These are phyloP conservation scores for Lagocephalus sceleratus DNA, from an alignment of 2,797 vertebrate species.

Conservation along the genomic window DNA sequence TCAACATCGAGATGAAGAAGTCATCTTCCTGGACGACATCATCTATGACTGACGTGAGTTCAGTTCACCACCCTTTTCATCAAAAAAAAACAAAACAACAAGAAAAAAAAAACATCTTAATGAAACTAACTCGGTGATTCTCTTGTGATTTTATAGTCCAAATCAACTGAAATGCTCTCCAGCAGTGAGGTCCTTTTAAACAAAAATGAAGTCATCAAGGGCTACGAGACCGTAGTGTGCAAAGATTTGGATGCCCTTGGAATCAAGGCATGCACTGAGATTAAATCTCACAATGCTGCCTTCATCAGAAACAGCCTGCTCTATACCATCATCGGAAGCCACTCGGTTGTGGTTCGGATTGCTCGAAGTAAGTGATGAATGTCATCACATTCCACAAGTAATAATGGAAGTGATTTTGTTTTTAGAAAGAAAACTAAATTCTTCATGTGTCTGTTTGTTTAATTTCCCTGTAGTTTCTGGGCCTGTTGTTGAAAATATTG, in stretches of 20 bases:
- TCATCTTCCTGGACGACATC: slow-evolving; percentile 31
- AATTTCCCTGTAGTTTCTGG: slow-evolving; percentile 62
- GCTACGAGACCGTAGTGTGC: slow-evolving; percentile 64
- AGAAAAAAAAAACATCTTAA: neutral
- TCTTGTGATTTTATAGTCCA: slow-evolving; percentile 66
- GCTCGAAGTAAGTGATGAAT: slow-evolving; percentile 69
- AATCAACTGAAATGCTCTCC: slow-evolving; percentile 64
- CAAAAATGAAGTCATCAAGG: slow-evolving; percentile 17
- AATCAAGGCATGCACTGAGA: slow-evolving; percentile 73
- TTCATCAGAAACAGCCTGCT: slow-evolving; percentile 63
- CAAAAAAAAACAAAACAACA: no score
- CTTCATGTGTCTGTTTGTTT: slow-evolving; percentile 4
- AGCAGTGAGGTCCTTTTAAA: slow-evolving; percentile 21
- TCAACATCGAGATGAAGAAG: slow-evolving; percentile 26
- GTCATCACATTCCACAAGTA: neutral
- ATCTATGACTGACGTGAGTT: slow-evolving; percentile 60
- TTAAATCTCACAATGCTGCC: slow-evolving; percentile 66
- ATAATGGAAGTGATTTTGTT: neutral
- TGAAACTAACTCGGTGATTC: neutral
- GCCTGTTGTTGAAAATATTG: slow-evolving; percentile 75
- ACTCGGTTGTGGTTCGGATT: slow-evolving; percentile 53
- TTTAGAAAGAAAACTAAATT: neutral
- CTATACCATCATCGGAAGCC: slow-evolving; percentile 72
- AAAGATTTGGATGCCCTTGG: slow-evolving; percentile 54
- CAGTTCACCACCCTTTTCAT: slow-evolving; percentile 14